Evolutionary conservation across 2,797 vertebrate species (phyloP), one percentile per base, ranked within the genome.

Genomic region (Chrysocyon brachyurus): DNA sequence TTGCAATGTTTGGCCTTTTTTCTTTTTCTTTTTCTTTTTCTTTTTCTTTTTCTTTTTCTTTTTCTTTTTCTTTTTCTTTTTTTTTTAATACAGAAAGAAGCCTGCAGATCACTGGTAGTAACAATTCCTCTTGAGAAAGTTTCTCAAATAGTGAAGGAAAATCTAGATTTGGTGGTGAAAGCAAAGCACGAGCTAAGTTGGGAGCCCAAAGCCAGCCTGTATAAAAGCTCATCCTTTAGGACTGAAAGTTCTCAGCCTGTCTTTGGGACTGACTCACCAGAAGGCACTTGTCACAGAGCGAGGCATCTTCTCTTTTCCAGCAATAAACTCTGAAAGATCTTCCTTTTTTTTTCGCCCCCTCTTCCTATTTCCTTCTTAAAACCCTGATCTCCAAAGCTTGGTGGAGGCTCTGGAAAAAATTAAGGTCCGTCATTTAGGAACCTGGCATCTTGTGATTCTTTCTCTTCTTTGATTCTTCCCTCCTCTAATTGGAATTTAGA

Each of bases 81-180:
- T 10, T 68, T 83, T 75, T 78, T 40, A 46, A 46, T 46, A 33
- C 10, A 36, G 15, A 14, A 56, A 40, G 26, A 90, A 77, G 33
- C 14, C 77, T 77, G 24, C 54, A 90, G 36, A 54, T 77, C 70
- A 90, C 15, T 81, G 22, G 31, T 79, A 66, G 52, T 57, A 87
- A 75, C n/a, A 19, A 31, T 61, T 36, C 28, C 11, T 79, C 40
- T 68, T 91, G 61, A 28, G 70, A 31, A 88, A 78, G 11, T 97
- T 40, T 70, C 63, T 95, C 49, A 24, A 93, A n/a, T 68, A 64
- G 68, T 68, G 24, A 15, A 90, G 24, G n/a, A 78, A 54, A 59
- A 36, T 94, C 26, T 92, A 64, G 31, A 87, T 86, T 77, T 86
- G 82, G 63, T 54, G 49, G 26, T 63, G 72, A 83, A 95, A 94